Conservation (phyloP, 2,113 vertebrate species). For the Pseudonaja textilis region DNA sequence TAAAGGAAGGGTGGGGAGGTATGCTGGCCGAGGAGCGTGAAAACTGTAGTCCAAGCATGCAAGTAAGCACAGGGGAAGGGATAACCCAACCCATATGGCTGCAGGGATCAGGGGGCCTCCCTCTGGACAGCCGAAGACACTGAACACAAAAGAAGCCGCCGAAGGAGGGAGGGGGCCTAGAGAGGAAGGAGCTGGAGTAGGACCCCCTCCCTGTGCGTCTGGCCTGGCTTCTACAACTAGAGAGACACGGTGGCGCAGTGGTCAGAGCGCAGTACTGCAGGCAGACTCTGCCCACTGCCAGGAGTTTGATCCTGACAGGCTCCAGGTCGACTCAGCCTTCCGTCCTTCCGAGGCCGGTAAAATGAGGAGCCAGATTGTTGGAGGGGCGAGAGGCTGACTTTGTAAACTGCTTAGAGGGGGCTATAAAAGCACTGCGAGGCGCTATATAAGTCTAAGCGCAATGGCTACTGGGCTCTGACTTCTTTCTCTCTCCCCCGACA, state of each 20-base stretch:
- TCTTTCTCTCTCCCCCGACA: background rate
- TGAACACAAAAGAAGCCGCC: background rate
- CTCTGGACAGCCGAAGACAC: background rate
- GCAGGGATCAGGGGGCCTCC: background rate
- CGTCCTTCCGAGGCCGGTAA: rapidly evolving
- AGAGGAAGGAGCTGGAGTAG: background rate
- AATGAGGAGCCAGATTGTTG: too few species aligned
- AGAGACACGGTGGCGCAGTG: too few species aligned
- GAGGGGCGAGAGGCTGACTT: too few species aligned
- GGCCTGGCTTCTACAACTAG: too few species aligned
- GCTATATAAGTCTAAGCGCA: background rate
- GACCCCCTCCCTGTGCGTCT: background rate
- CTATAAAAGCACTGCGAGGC: too few species aligned
- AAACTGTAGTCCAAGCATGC: background rate
- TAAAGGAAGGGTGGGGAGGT: background rate
- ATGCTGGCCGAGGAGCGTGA: background rate
- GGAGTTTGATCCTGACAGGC: too few species aligned
- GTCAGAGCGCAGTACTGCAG: too few species aligned
- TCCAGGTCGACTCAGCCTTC: too few species aligned
- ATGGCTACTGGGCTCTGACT: background rate
- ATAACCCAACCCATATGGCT: background rate
- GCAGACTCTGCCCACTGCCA: too few species aligned
- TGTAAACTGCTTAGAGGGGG: background rate
- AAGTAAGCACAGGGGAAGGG: background rate
- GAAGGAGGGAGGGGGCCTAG: background rate